Percentiles rank a stretch among this genome's conserved stretches.
phyloP scores from a whole-genome alignment of 2,888 invertebrate species.

The Antitype chi region DNA sequence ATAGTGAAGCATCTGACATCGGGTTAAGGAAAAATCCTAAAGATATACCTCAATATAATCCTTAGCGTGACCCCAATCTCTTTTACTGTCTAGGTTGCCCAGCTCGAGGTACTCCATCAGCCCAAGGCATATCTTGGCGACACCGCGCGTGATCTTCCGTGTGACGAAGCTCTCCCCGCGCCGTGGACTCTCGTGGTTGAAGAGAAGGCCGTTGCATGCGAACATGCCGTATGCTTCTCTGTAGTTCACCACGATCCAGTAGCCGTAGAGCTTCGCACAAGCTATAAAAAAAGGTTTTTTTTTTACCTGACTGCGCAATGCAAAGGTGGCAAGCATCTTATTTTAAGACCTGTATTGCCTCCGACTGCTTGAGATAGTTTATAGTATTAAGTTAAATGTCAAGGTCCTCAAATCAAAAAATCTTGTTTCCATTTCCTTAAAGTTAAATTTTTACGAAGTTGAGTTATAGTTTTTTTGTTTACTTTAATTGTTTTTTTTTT shows the following conservation, averaged over 20 bases:
- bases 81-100: constrained; percentile 98
- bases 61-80: constrained; percentile 99
- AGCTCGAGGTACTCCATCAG: constrained; percentile 96
- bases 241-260: constrained; percentile 99
- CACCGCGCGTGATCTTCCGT: constrained; percentile 98
- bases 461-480: too few species aligned
- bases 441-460: too few species aligned
- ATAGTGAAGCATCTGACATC: too few species aligned
- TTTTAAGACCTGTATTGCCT: too few species aligned
- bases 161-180: constrained; percentile 99
- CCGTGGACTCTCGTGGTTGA: constrained; percentile 99
- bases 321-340: too few species aligned
- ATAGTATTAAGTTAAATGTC: too few species aligned
- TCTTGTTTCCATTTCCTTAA: too few species aligned
- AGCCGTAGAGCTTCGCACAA: constrained; percentile 98
- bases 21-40: neutral
- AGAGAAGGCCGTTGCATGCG: constrained; percentile 98
- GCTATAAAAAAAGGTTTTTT: constrained; percentile 88
- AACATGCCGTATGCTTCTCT: constrained; percentile 98
- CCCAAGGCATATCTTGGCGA: constrained; percentile 98
- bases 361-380: too few species aligned
- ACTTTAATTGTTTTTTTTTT: too few species aligned
- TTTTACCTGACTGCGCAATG: neutral
- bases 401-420: too few species aligned
- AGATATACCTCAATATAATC: constrained; percentile 96